These are phyloP conservation scores for Chloropsis cyanopogon DNA, from an alignment of 2,113 vertebrate genomes.

Conservation along the genomic window DNA sequence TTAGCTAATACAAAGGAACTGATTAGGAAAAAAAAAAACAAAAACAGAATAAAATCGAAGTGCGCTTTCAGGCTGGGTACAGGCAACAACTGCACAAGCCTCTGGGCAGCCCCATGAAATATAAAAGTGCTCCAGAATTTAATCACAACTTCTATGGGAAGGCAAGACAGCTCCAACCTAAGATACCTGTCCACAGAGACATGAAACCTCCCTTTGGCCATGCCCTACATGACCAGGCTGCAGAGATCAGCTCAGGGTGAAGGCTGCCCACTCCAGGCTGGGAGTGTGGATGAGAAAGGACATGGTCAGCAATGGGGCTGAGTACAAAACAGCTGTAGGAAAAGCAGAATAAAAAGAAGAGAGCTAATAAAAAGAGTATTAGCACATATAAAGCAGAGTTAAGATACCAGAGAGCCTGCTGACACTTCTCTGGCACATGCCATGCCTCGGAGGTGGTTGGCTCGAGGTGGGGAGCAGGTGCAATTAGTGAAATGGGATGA, in stretches of 20 bases:
- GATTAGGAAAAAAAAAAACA: neutral
- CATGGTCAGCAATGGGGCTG: fast-evolving
- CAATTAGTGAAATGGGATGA: neutral
- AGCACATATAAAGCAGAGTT: neutral
- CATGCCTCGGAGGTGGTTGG: neutral
- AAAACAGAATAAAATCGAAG: neutral
- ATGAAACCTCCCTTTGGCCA: neutral
- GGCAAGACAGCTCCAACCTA: neutral
- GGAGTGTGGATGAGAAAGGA: fast-evolving
- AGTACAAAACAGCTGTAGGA: neutral
- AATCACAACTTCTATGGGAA: neutral
- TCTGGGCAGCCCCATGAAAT: neutral
- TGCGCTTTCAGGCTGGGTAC: neutral
- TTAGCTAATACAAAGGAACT: neutral
- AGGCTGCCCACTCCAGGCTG: neutral
- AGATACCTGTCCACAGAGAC: neutral
- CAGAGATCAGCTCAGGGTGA: neutral
- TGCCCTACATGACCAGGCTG: neutral
- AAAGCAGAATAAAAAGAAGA: neutral
- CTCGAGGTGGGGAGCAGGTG: neutral
- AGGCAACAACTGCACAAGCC: neutral
- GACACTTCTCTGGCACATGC: neutral
- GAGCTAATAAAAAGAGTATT: neutral
- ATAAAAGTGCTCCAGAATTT: neutral
- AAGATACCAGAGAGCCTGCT: neutral